These are phyloP conservation scores for Falco columbarius DNA, from an alignment of 2,797 vertebrate genomes.

Conservation along the genomic window DNA sequence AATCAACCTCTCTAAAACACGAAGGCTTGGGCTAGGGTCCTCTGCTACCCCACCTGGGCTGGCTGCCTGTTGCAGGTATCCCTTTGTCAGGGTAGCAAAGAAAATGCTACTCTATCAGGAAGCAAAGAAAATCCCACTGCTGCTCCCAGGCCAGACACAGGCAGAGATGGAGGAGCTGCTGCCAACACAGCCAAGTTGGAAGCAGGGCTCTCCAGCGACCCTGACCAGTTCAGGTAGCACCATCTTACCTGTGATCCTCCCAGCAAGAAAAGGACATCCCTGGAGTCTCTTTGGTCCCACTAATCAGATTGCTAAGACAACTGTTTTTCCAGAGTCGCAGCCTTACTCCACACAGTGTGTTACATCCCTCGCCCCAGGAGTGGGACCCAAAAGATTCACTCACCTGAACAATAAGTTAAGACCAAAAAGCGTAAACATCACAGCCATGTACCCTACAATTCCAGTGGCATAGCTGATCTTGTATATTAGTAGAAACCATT, in stretches of 20 bases:
- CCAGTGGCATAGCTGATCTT: conserved; percentile 97
- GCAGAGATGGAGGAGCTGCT: neutral
- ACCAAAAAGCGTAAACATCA: conserved; percentile 99
- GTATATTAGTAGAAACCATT: conserved; percentile 98
- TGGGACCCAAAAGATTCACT: conserved; percentile 28
- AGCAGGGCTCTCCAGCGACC: neutral
- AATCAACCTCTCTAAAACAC: neutral
- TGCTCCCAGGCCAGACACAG: neutral
- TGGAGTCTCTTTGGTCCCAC: neutral
- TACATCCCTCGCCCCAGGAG: rapidly evolving
- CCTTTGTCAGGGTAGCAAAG: neutral
- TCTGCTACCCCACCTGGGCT: neutral
- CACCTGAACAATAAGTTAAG: conserved; percentile 97
- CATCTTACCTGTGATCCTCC: neutral
- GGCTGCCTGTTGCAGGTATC: neutral
- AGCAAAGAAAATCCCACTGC: neutral
- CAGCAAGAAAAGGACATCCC: neutral
- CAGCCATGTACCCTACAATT: conserved; percentile 93
- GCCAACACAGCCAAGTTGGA: neutral
- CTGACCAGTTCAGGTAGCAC: neutral
- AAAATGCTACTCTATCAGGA: neutral
- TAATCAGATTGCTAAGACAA: neutral
- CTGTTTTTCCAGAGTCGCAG: neutral
- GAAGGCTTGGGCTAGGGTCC: neutral
- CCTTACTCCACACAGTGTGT: rapidly evolving